A percentile compares a stretch with the other conserved stretches of the same genome.
Evolutionary conservation across 2,113 vertebrate species (phyloP).

Genomic region (Gymnogyps californianus): DNA sequence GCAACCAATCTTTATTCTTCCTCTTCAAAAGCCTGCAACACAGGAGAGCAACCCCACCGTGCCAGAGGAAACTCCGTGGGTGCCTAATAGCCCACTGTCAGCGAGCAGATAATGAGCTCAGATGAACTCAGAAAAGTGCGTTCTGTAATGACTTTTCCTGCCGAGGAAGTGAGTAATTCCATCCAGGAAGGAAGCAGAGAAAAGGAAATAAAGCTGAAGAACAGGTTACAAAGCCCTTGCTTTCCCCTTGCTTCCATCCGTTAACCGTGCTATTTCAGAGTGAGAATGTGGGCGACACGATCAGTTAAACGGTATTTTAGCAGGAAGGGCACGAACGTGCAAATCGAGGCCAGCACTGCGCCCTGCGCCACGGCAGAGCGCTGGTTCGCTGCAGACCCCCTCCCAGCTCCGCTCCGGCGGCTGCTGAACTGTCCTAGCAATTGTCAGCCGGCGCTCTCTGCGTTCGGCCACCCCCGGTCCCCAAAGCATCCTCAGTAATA

Average conservation of each 20-base stretch:
- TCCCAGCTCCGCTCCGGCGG: background rate
- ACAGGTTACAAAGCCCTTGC: background rate
- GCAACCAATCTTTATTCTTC: background rate
- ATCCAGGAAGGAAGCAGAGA: slow-evolving; percentile 35
- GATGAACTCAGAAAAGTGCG: background rate
- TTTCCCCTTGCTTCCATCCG: background rate
- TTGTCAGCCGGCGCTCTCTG: background rate
- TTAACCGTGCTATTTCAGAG: background rate
- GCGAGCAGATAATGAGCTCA: background rate
- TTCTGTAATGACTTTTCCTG: background rate
- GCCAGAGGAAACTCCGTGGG: background rate
- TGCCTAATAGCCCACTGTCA: background rate
- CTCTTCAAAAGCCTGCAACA: background rate
- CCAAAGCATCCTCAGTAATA: background rate
- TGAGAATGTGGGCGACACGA: background rate
- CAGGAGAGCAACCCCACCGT: background rate
- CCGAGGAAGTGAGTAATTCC: slow-evolving; percentile 49
- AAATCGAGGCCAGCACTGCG: too few relatives aligned
- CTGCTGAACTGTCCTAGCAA: background rate
- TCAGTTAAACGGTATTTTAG: accelerated
- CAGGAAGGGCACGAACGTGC: too few relatives aligned
- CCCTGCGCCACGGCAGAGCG: background rate
- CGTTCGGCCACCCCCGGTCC: background rate
- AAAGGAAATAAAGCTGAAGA: background rate
- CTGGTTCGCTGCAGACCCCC: background rate